These are phyloP conservation scores for Leptobrachium ailaonicum DNA, from an alignment of 2,113 vertebrate species.

Conservation along the genomic window DNA sequence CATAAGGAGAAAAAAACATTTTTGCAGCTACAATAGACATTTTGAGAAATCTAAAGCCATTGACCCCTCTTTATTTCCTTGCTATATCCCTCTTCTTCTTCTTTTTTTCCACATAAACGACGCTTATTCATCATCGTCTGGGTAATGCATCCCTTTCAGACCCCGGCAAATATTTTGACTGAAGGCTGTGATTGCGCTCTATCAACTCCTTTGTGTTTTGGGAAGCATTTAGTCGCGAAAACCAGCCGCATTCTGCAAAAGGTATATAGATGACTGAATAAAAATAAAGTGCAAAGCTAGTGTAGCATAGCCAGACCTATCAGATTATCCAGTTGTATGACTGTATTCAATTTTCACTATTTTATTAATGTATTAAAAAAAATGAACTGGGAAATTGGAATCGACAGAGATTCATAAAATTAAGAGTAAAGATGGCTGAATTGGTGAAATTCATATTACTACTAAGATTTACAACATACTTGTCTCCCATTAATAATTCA, in stretches of 20 bases:
- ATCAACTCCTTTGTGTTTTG: neutral
- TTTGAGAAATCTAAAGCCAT: conserved; percentile 62
- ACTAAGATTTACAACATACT: too few species aligned
- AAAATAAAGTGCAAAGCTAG: neutral
- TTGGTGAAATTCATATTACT: too few species aligned
- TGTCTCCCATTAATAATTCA: too few species aligned
- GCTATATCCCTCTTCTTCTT: conserved; percentile 55
- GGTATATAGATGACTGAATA: conserved; percentile 13
- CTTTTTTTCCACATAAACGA: conserved; percentile 47
- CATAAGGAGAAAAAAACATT: conserved; percentile 55
- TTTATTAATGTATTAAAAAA: too few species aligned
- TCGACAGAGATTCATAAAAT: too few species aligned
- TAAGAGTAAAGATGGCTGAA: too few species aligned
- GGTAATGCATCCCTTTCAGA: conserved; percentile 53
- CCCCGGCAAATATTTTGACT: conserved; percentile 51
- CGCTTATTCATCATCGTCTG: conserved; percentile 48
- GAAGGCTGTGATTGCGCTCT: conserved; percentile 46
- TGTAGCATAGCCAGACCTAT: too few species aligned
- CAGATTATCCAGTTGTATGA: too few species aligned
- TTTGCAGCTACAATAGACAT: conserved; percentile 66
- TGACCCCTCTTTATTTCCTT: conserved; percentile 54
- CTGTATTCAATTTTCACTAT: too few species aligned
- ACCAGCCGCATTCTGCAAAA: neutral
- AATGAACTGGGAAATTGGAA: too few species aligned
- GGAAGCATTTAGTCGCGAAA: conserved; percentile 28